Evolutionary conservation across 2,888 invertebrate species (phyloP), one percentile per base, ranked within the genome.

Genomic region (Lutraria lutraria): DNA sequence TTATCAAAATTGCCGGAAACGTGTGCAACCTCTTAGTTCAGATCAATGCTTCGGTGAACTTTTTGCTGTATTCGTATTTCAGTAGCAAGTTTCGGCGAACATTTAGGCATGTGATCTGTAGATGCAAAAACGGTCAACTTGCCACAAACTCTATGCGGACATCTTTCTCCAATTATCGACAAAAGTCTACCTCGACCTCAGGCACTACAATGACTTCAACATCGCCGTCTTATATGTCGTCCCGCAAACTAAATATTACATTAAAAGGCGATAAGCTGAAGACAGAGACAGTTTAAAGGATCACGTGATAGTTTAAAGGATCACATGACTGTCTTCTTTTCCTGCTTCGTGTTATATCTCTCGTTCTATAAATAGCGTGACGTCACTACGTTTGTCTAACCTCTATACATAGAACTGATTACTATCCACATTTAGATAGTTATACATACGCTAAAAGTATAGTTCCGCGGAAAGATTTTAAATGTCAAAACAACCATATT

Each of bases 1-100:
- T 86, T 16, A 83, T 94, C 4, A 90, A 93, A 43, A 95, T 96
- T 83, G 97, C 98, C n/a, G 98, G 98, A 34, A 98, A 98, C 96
- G 97, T 98, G 80, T 98, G 97, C 96, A 98, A 98, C 96, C 97
- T 98, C 81, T 97, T 98, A 88, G 97, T 98, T 34, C 97, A 98
- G 88, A 97, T 98, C 88, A 98, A 98, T 97, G 98, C 98, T 13
- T 98, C 98, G 0, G 97, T 97, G 83, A 98, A 98, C 97, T 98
- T 98, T 96, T 97, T 98, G 93, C 97, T 98, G 89, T 98, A 98
- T 96, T 98, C 98, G 94, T 97, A 98, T 81, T 97, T 98, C 95
- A 98, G 98, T 92, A 98, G 98, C 95, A 98, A 98, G 94, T 98
- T 98, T 96, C 97, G 98, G 80, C 97, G 97, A 93, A 98, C 98